phyloP scores from a whole-genome alignment of 2,113 vertebrate genomes.

The Boulengerochromis microlepis region DNA sequence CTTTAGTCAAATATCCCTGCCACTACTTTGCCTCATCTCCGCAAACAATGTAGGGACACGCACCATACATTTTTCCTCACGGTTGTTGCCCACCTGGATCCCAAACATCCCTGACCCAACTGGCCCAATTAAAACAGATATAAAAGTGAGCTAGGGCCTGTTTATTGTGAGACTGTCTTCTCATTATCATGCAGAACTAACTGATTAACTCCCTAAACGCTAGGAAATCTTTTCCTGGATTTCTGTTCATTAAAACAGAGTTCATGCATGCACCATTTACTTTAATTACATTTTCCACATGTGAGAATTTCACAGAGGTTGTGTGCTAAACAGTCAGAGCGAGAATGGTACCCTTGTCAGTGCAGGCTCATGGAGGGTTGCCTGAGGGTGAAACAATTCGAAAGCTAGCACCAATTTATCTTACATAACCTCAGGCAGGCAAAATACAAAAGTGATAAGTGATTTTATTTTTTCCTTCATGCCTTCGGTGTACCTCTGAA shows the following conservation, averaged over 20 bases:
- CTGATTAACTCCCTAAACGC: background rate
- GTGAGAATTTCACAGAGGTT: background rate
- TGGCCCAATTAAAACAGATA: background rate
- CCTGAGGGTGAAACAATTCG: background rate
- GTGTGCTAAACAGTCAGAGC: background rate
- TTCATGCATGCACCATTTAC: background rate
- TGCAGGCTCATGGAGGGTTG: background rate
- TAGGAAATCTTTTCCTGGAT: background rate
- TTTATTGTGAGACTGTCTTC: background rate
- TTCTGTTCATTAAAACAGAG: background rate
- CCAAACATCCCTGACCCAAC: background rate
- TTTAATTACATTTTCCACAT: background rate
- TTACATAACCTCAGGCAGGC: background rate
- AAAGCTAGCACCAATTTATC: background rate
- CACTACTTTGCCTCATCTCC: background rate
- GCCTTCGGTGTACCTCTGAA: background rate
- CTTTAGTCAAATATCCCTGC: background rate
- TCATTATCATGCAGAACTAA: background rate
- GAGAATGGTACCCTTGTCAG: background rate
- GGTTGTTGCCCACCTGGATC: background rate
- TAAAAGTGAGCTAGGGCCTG: background rate
- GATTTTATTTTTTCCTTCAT: background rate
- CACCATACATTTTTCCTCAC: background rate
- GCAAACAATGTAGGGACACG: background rate
- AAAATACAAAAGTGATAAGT: background rate